Evolutionary conservation across 2,888 invertebrate genomes (phyloP).

Genomic region (Dynastes tityus): DNA sequence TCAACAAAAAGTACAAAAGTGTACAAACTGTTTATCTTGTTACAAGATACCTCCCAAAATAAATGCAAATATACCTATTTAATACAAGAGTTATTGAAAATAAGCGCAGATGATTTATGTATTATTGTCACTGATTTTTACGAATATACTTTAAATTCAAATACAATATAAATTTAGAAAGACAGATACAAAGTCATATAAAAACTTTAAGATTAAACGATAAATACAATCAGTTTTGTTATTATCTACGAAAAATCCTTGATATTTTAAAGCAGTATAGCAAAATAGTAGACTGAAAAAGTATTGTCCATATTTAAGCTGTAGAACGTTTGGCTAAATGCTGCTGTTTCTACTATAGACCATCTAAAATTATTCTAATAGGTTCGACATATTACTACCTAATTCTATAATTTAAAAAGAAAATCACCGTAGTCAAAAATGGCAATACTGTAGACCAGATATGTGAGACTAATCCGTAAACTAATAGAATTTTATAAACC

Average conservation of each 20-base stretch:
- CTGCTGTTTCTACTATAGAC: neutral
- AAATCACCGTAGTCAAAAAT: constrained; percentile 13
- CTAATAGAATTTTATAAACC: neutral
- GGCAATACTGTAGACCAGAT: constrained; percentile 32
- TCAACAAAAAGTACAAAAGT: too few species aligned
- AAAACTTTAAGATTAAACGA: too few species aligned
- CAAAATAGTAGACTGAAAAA: neutral
- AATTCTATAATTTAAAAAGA: constrained; percentile 17
- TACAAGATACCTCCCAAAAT: too few species aligned
- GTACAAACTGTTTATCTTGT: too few species aligned
- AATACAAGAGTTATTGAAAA: neutral
- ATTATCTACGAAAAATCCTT: neutral
- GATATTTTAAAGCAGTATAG: too few species aligned
- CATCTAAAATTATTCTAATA: constrained; percentile 5
- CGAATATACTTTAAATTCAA: constrained; percentile 10
- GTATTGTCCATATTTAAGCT: constrained; percentile 33
- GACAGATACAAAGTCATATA: neutral
- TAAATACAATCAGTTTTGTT: neutral
- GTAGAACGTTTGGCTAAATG: constrained; percentile 7
- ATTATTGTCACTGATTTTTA: constrained; percentile 22
- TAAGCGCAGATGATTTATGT: constrained; percentile 6
- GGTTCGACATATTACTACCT: neutral
- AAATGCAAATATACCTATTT: too few species aligned
- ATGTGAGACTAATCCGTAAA: constrained; percentile 25
- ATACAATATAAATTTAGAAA: neutral